Conservation (phyloP, 2,888 invertebrate genomes). For the Dioctria linearis region DNA sequence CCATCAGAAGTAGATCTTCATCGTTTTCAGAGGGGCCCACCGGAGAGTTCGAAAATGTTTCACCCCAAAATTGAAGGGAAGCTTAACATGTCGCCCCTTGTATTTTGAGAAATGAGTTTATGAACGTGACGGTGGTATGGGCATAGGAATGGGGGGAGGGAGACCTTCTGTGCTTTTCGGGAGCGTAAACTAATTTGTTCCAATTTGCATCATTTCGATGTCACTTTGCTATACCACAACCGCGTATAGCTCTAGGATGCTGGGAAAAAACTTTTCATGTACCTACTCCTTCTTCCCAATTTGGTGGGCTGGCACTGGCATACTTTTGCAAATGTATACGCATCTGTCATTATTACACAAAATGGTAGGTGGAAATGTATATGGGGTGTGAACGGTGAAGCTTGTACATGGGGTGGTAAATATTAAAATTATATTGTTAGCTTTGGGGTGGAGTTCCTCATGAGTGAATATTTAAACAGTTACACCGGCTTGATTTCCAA, state of each 20-base stretch:
- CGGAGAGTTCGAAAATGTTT: conserved; percentile 17
- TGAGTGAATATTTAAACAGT: conserved; percentile 49
- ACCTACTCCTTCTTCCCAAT: not conserved
- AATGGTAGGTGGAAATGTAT: not conserved
- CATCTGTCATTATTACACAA: conserved; percentile 42
- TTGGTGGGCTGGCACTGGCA: too few species aligned
- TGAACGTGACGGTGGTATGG: not conserved
- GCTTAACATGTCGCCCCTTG: conserved; percentile 19
- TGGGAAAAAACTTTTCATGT: conserved; percentile 53
- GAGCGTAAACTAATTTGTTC: conserved; percentile 62
- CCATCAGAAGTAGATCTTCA: not conserved
- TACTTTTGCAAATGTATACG: not conserved
- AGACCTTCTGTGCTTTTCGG: conserved; percentile 59
- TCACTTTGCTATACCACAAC: conserved; percentile 59
- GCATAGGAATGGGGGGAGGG: conserved; percentile 17
- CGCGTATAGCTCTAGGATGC: conserved; percentile 55
- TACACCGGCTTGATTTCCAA: conserved; percentile 44
- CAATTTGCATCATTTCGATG: conserved; percentile 62
- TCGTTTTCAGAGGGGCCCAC: not conserved
- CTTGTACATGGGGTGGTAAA: conserved; percentile 8
- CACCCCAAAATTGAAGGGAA: conserved; percentile 41
- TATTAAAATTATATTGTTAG: not conserved
- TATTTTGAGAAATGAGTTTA: conserved; percentile 37
- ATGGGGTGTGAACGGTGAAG: not conserved
- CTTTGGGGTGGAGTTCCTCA: conserved; percentile 14